Evolutionary conservation across 2,888 invertebrate genomes (phyloP), one percentile per base, ranked within the genome.

Genomic region (Troides oblongomaculatus): DNA sequence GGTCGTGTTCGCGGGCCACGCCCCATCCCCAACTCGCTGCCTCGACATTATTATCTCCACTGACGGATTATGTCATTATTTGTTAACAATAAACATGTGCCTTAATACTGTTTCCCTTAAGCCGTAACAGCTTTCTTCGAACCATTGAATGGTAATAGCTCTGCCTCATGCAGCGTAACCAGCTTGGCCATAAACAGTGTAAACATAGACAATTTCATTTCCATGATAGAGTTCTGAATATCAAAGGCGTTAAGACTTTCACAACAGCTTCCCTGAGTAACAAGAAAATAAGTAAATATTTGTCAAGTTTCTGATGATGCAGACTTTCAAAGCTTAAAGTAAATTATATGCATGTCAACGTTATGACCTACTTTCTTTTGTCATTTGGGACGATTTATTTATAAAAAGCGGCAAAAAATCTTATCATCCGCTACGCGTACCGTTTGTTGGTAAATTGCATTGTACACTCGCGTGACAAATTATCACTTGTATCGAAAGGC

Each of bases 1-100:
- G 83, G 84, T 86, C 88, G 85, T 85, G 89, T 79, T 86, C 88
- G 89, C 84, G 87, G 87, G n/a, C 83, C 86, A 82, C 84, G 81
- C 85, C 84, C 74, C 62, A 69, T 65, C 66, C 66, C 70, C 62
- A 66, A 70, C 66, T 64, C 81, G 63, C 46, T 36, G 57, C 46
- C 81, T 80, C 84, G 82, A 86, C 84, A 84, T 85, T 83, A 85
- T 83, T 82, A 80, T 84, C 78, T 77, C 74, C 74, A 71, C 76
- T 77, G 78, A 80, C 78, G 78, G 78, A 79, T 70, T 67, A 70
- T 75, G 74, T 72, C 71, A 71, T 75, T 75, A 73, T 70, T 74
- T 68, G 66, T 69, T 69, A 67, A 69, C 67, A 71, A 68, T 71
- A 65, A 69, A 65, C 69, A 62, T 65, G 58, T 69, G 43, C 65